Percentiles rank a stretch among this genome's conserved stretches.
phyloP scores from a whole-genome alignment of 2,888 invertebrate genomes.

The Psylliodes chrysocephalus region DNA sequence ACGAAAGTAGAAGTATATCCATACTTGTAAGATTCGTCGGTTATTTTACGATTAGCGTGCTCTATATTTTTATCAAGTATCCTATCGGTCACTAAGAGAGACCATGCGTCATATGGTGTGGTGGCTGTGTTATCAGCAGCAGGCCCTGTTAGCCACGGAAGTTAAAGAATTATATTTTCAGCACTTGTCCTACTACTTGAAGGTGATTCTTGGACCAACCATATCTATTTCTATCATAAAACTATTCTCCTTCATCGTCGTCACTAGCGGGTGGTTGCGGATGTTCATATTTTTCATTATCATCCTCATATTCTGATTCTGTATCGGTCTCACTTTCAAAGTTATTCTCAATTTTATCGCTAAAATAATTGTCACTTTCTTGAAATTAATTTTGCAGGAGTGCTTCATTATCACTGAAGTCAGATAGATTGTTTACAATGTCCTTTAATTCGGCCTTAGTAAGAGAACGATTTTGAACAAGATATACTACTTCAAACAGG shows the following conservation, averaged over 20 bases:
- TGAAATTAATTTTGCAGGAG: too few species aligned
- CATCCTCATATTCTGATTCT: too few species aligned
- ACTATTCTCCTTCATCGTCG: neutral
- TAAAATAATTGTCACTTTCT: neutral
- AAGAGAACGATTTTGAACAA: too few species aligned
- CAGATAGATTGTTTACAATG: neutral
- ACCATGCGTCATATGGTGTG: too few species aligned
- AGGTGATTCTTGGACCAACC: constrained; percentile 6
- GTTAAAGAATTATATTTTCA: too few species aligned
- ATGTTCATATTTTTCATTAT: too few species aligned
- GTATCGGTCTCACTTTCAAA: neutral
- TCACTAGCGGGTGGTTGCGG: neutral
- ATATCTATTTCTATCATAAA: constrained; percentile 9
- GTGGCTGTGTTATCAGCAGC: constrained; percentile 1
- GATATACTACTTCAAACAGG: constrained; percentile 5
- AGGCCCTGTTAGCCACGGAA: neutral
- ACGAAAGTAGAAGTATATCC: neutral
- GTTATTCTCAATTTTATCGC: neutral
- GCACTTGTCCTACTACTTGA: too few species aligned
- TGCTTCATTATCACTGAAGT: too few species aligned
- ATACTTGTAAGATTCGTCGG: too few species aligned
- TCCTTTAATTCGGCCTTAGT: neutral
- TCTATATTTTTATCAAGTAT: too few species aligned
- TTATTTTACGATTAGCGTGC: too few species aligned
- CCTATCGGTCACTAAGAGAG: too few species aligned